Percentiles rank a stretch among this genome's conserved stretches.
phyloP scores from a whole-genome alignment of 53 echinoderm and acorn worm species.

The Zoroaster sp. region DNA sequence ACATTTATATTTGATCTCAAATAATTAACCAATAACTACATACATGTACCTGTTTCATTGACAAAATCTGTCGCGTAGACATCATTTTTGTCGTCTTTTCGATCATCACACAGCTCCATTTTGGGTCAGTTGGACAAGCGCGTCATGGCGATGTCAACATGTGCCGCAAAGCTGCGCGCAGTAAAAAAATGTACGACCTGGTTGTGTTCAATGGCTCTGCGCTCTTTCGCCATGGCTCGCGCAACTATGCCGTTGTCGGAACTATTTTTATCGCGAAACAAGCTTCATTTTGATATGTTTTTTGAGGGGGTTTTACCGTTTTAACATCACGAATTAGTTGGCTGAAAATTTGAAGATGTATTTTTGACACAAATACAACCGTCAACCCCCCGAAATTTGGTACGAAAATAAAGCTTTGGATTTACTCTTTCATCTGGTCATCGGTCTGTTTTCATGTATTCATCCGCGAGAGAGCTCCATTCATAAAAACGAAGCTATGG shows the following conservation, averaged over 20 bases:
- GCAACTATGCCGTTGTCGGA: not conserved
- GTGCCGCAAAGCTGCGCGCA: not conserved
- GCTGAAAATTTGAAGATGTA: not conserved
- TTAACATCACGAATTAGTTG: not conserved
- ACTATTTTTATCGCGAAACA: slow-evolving; percentile 7
- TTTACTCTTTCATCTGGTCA: not conserved
- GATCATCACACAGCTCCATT: not conserved
- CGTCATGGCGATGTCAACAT: not conserved
- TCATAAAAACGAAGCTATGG: slow-evolving; percentile 10
- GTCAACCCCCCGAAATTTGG: not conserved
- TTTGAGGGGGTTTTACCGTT: not conserved
- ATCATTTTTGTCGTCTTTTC: slow-evolving; percentile 13
- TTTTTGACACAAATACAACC: not conserved
- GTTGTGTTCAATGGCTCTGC: slow-evolving; percentile 6
- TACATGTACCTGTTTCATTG: slow-evolving; percentile 47
- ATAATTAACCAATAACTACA: not conserved
- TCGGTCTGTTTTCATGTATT: not conserved
- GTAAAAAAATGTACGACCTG: not conserved
- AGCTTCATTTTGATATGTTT: slow-evolving; percentile 19
- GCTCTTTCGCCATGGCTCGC: not conserved
- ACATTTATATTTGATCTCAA: not conserved
- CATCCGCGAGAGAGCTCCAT: not conserved
- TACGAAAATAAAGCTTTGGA: slow-evolving; percentile 12
- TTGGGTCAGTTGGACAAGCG: not conserved
- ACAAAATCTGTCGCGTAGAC: slow-evolving; percentile 26